Conservation (phyloP, 2,113 vertebrate genomes). For the Oreamnos americanus region DNA sequence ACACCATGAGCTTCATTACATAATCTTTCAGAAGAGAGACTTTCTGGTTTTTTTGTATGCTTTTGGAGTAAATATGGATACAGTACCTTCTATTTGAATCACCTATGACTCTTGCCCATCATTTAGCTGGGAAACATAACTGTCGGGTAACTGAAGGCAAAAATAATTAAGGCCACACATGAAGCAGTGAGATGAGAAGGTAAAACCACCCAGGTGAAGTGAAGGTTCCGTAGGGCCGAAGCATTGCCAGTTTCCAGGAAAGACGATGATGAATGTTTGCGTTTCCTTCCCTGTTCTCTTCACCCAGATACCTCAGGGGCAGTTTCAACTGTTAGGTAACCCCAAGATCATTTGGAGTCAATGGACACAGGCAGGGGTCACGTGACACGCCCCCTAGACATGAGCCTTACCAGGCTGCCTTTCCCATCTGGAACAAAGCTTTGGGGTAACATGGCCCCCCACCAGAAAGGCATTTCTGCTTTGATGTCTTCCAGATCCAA, state of each 20-base stretch:
- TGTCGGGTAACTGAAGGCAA: not conserved
- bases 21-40: constrained; percentile 45
- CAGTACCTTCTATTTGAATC: not conserved
- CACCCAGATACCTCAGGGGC: not conserved
- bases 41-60: constrained; percentile 47
- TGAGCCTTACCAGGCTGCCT: not conserved
- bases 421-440: not conserved
- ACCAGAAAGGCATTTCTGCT: not conserved
- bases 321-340: not conserved
- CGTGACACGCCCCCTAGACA: not conserved
- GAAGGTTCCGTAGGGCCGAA: not conserved
- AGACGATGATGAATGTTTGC: not conserved
- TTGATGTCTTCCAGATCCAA: not conserved
- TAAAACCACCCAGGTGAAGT: not conserved
- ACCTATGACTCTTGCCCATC: not conserved
- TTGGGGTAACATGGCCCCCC: not conserved
- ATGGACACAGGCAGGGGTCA: not conserved
- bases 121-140: not conserved
- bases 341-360: not conserved
- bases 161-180: not conserved
- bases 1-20: constrained; percentile 54
- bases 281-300: not conserved
- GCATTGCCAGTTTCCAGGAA: not conserved
- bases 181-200: not conserved
- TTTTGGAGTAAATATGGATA: constrained; percentile 36